Conservation (phyloP, 2,113 vertebrate genomes). For the Perca schrenkii region DNA sequence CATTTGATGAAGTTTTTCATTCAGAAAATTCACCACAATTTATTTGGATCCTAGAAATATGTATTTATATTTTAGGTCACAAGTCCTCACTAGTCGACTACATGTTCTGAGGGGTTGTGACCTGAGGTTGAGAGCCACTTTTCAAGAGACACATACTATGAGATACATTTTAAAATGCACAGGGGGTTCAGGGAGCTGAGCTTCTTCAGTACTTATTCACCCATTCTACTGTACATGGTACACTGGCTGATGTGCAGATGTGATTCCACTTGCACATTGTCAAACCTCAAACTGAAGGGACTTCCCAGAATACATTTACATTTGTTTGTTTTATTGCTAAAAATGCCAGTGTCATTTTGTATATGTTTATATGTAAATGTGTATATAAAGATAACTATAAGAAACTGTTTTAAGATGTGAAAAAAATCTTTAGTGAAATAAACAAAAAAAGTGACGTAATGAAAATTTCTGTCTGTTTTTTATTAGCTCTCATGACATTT, state of each 20-base stretch:
- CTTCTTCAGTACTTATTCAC: constrained; percentile 44
- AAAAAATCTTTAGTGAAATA: constrained; percentile 73
- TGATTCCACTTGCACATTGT: constrained; percentile 42
- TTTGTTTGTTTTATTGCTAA: constrained; percentile 55
- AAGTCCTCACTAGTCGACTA: neutral
- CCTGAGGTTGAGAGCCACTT: neutral
- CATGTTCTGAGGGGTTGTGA: neutral
- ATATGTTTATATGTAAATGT: constrained; percentile 83
- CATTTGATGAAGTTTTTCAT: neutral
- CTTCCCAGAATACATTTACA: constrained; percentile 44
- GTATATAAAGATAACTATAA: constrained; percentile 83
- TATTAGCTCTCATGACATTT: constrained; percentile 4
- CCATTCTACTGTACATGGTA: constrained; percentile 62
- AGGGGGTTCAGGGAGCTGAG: constrained; percentile 49
- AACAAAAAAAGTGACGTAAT: constrained; percentile 64
- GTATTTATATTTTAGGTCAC: neutral
- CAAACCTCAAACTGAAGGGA: constrained; percentile 62
- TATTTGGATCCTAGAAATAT: neutral
- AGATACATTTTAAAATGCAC: neutral
- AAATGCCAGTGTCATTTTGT: constrained; percentile 65
- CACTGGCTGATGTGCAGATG: constrained; percentile 59
- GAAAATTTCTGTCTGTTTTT: constrained; percentile 29
- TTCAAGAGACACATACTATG: neutral
- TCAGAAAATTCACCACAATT: neutral
- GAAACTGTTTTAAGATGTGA: constrained; percentile 80